phyloP scores from a whole-genome alignment of 2,888 invertebrate genomes.

The Melinaea menophilus region DNA sequence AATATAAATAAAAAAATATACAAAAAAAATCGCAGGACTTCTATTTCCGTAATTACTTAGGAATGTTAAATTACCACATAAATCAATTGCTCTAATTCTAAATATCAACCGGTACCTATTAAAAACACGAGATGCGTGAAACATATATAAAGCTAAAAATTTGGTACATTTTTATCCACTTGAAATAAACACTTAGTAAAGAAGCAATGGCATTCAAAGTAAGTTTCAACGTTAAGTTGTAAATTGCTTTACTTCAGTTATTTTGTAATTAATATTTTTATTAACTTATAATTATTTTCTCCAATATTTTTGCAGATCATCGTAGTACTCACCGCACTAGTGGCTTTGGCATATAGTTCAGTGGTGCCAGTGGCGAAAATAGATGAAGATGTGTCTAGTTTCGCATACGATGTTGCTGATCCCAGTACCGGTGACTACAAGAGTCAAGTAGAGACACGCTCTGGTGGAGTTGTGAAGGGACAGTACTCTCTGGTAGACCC shows the following conservation, averaged over 20 bases:
- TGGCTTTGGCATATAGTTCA: slow-evolving; percentile 55
- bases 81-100: slow-evolving; percentile 35
- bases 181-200: slow-evolving; percentile 50
- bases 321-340: slow-evolving; percentile 61
- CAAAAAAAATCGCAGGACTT: slow-evolving; percentile 33
- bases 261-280: too few species aligned
- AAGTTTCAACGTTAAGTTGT: slow-evolving; percentile 24
- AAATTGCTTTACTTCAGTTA: too few species aligned
- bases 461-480: slow-evolving; percentile 58
- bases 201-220: slow-evolving; percentile 70
- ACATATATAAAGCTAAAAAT: slow-evolving; percentile 59
- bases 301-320: slow-evolving; percentile 48
- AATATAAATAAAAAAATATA: too few species aligned
- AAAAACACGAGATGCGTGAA: slow-evolving; percentile 34
- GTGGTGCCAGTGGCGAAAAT: slow-evolving; percentile 70
- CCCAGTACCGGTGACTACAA: slow-evolving; percentile 62
- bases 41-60: slow-evolving; percentile 42
- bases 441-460: slow-evolving; percentile 56
- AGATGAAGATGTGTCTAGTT: slow-evolving; percentile 51
- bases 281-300: background rate
- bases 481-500: slow-evolving; percentile 60
- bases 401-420: slow-evolving; percentile 61
- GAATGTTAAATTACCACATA: slow-evolving; percentile 28
- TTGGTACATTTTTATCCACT: slow-evolving; percentile 50
- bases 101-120: slow-evolving; percentile 52